phyloP scores from a whole-genome alignment of 1,140 invertebrate species.

The Atta colombica region DNA sequence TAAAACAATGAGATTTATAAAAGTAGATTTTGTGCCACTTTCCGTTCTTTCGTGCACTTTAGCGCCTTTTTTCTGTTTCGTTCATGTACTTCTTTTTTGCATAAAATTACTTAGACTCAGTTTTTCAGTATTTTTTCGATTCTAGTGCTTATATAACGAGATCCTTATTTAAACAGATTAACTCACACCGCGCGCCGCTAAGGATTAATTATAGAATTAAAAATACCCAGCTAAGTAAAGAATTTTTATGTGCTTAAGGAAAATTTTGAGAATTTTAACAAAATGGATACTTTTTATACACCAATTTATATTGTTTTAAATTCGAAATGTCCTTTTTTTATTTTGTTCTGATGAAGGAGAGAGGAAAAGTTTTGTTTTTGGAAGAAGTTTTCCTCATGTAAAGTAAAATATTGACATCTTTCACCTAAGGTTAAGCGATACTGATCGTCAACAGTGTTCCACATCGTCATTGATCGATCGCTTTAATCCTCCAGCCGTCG shows the following conservation, averaged over 20 bases:
- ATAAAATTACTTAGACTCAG: slow-evolving; percentile 17
- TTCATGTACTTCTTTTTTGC: neutral
- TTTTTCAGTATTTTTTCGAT: slow-evolving; percentile 15
- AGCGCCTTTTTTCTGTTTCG: neutral
- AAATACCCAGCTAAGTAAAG: neutral
- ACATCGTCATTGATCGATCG: slow-evolving; percentile 52
- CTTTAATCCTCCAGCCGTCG: slow-evolving; percentile 36
- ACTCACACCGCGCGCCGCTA: neutral
- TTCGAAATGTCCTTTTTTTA: neutral
- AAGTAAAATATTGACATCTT: slow-evolving; percentile 45
- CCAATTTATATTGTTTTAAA: neutral
- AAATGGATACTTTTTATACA: neutral
- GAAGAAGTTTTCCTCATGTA: neutral
- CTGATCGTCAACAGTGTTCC: slow-evolving; percentile 31
- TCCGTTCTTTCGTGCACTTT: neutral
- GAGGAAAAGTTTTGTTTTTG: neutral
- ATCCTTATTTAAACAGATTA: slow-evolving; percentile 36
- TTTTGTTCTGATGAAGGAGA: neutral
- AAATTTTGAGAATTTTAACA: neutral
- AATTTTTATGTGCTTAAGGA: neutral
- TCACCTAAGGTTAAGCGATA: slow-evolving; percentile 35
- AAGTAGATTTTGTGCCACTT: slow-evolving; percentile 46
- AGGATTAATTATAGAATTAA: slow-evolving; percentile 45
- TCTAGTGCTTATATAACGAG: neutral
- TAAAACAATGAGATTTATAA: slow-evolving; percentile 70